Conservation (phyloP, 1,140 invertebrate genomes). For the Camponotus vicinus region DNA sequence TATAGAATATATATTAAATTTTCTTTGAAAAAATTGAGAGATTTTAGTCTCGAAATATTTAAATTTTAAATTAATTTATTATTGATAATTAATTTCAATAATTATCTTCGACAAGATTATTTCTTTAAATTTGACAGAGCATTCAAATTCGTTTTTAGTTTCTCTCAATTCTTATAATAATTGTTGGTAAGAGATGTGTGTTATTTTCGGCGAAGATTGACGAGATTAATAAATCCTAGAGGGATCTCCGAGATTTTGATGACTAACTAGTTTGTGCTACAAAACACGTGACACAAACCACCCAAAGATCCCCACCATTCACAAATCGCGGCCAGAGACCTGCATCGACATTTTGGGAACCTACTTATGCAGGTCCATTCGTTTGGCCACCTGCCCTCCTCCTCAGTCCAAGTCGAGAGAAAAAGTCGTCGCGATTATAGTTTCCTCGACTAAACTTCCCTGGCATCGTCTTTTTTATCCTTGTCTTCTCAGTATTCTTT, state of each 20-base stretch:
- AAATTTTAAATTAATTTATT: slow-evolving; percentile 8
- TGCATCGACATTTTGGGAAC: slow-evolving; percentile 66
- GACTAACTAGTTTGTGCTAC: slow-evolving; percentile 41
- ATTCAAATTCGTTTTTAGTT: not conserved
- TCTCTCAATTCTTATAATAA: not conserved
- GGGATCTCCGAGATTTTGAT: slow-evolving; percentile 40
- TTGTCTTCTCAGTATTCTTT: not conserved
- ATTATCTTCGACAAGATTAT: not conserved
- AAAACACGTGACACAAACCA: slow-evolving; percentile 29
- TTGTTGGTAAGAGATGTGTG: not conserved
- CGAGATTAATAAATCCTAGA: slow-evolving; percentile 34
- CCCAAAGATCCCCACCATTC: slow-evolving; percentile 14
- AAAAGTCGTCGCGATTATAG: slow-evolving; percentile 48
- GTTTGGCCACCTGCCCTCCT: slow-evolving; percentile 67
- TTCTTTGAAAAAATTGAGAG: not conserved
- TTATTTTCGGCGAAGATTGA: slow-evolving; percentile 46
- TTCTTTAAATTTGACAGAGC: not conserved
- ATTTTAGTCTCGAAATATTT: not conserved
- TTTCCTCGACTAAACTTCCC: slow-evolving; percentile 51
- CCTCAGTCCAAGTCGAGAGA: slow-evolving; percentile 16
- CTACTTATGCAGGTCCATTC: slow-evolving; percentile 70
- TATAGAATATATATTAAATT: not conserved
- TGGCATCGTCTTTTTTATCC: not conserved
- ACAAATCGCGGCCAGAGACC: slow-evolving; percentile 20
- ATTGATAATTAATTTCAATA: not conserved